Evolutionary conservation across 2,888 invertebrate species (phyloP), one percentile per base, ranked within the genome.

Genomic region (Oegoconia quadripuncta): DNA sequence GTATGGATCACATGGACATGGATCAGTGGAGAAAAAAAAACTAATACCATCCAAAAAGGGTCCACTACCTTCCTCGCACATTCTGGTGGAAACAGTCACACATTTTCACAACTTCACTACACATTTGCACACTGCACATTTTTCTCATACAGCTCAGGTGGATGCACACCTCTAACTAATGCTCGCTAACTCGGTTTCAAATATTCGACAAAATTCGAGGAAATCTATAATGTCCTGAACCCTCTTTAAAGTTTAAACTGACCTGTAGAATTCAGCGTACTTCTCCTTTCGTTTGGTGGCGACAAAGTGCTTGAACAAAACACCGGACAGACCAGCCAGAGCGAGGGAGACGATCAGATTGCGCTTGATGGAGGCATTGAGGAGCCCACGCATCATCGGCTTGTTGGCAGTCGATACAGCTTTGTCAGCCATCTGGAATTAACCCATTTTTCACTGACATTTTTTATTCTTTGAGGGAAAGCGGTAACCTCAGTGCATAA

Each of bases 191-290:
- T n/a, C n/a, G n/a, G n/a, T n/a, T n/a, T n/a, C n/a, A n/a, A n/a
- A n/a, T n/a, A n/a, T n/a, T n/a, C n/a, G n/a, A n/a, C n/a, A n/a
- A n/a, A n/a, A n/a, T n/a, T n/a, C n/a, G n/a, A n/a, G n/a, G n/a
- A n/a, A n/a, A n/a, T n/a, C n/a, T n/a, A n/a, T n/a, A n/a, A n/a
- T n/a, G n/a, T n/a, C n/a, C n/a, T n/a, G n/a, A n/a, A n/a, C n/a
- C n/a, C n/a, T n/a, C 12, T 3, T 20, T n/a, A 14, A 26, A 18
- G 31, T n/a, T 20, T 8, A 13, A 30, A 30, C 28, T 49, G 80
- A 95, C 96, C 92, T 94, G 89, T 95, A 95, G 74, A 94, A 96
- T 41, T 94, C 93, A 23, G 93, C 94, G 55, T 95, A 95, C 50
- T 76, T 87, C 50, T 79, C 73, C 73, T 93, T 93, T 54, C 91